These are phyloP conservation scores for Eriosoma lanigerum DNA, from an alignment of 1,140 invertebrate species.

Conservation along the genomic window DNA sequence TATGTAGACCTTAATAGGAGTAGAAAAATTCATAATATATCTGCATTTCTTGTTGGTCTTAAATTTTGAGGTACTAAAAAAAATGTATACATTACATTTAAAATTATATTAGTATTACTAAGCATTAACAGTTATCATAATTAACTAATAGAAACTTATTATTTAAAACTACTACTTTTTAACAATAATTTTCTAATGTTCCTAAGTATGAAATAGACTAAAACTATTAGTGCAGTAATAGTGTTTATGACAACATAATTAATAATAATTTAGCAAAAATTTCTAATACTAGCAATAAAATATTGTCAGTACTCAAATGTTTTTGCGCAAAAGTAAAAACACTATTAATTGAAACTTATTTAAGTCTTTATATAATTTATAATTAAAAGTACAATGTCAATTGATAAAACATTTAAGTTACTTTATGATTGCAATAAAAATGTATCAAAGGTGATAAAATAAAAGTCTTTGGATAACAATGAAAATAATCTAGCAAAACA, in stretches of 20 bases:
- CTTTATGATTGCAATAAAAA: background rate
- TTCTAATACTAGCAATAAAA: background rate
- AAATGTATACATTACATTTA: background rate
- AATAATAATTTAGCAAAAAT: background rate
- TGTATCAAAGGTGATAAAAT: conserved; percentile 18
- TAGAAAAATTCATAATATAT: background rate
- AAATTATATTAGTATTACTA: too few species aligned
- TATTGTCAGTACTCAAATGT: background rate
- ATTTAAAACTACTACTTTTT: too few species aligned
- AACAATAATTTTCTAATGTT: background rate
- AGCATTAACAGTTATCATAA: too few species aligned
- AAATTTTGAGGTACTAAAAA: background rate
- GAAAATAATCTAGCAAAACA: too few species aligned
- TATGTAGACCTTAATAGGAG: background rate
- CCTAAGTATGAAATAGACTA: too few species aligned
- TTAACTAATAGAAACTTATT: too few species aligned
- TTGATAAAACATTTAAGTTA: too few species aligned
- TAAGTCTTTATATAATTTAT: too few species aligned
- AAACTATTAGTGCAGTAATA: background rate
- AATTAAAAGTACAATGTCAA: background rate
- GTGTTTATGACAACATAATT: background rate
- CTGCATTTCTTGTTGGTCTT: background rate
- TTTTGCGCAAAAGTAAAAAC: background rate
- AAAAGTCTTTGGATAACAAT: too few species aligned
- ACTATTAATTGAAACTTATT: too few species aligned